Base-by-base conservation (phyloP, 64 coral and sea anemone species). In the Orbicella faveolata region DNA sequence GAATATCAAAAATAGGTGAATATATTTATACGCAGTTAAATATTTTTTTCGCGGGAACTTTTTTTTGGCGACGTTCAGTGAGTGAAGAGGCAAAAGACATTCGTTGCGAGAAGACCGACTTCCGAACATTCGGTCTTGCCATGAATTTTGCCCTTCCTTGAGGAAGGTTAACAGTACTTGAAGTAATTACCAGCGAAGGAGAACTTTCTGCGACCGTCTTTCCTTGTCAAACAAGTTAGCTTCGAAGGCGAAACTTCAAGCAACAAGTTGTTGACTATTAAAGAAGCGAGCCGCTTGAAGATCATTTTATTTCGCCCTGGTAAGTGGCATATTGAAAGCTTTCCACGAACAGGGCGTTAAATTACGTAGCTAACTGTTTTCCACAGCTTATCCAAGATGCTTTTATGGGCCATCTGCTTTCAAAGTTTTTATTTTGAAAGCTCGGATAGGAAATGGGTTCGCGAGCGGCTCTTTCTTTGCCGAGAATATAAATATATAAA, bases 11-110 rank as follows among this genome's bases (percentile, higher is more conserved):
- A 20, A 76, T 74, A 18, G 75, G 79, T 92, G 90, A 92, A 92
- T 83, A 78, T 85, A 85, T 92, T 68, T 74, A 92, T 73, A 92
- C 90, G 90, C 84, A 92, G 90, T 87, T 87, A 73, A 83, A 92
- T 85, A 85, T 85, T 85, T 92, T 92, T 90, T 92, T 79, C 62
- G 83, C 83, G 90, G 75, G 83, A 92, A 87, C 75, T 92, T 92
- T 92, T 91, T 92, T 81, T 87, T 36, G 37, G 35, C 82, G 37
- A 16, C 23, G 23, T 26, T 6, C 44, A 48, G 44, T 37, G 63
- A 35, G 51, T 25, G 16, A 52, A 85, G 82, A 16, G 82, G 35
- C 65, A 16, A 85, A 48, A 85, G 55, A 81, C 33, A 55, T 81
- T 34, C 33, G 61, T 36, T 61, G 52, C 21, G 26, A 54, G 54